A percentile compares a stretch with the other conserved stretches of the same genome.
Evolutionary conservation across 2,113 vertebrate species (phyloP).

Genomic region (Noturus placidus): DNA sequence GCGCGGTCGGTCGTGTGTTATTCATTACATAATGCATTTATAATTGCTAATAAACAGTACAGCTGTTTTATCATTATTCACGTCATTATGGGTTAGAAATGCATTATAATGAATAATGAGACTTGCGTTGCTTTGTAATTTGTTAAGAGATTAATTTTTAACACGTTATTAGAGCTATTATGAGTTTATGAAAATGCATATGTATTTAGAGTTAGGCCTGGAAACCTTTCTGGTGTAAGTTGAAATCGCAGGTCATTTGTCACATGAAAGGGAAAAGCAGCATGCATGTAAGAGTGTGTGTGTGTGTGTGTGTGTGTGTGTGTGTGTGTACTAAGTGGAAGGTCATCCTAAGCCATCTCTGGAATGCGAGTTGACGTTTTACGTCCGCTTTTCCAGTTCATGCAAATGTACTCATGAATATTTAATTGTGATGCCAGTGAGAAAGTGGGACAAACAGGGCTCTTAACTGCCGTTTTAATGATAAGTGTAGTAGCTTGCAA

Average conservation of each 20-base stretch:
- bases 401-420: slow-evolving; percentile 74
- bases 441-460: slow-evolving; percentile 68
- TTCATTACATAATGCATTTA: not conserved
- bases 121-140: not conserved
- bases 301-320: slow-evolving; percentile 39
- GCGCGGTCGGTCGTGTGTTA: not conserved
- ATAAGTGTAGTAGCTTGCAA: slow-evolving; percentile 66
- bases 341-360: slow-evolving; percentile 50
- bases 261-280: not conserved
- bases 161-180: not conserved
- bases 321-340: slow-evolving; percentile 42
- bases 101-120: not conserved
- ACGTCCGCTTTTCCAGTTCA: slow-evolving; percentile 57
- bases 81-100: not conserved
- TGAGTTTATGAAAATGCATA: not conserved
- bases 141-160: not conserved
- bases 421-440: slow-evolving; percentile 71
- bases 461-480: slow-evolving; percentile 76
- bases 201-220: not conserved
- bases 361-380: slow-evolving; percentile 57
- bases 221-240: slow-evolving; percentile 32
- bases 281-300: not conserved
- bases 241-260: slow-evolving; percentile 26
- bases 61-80: not conserved
- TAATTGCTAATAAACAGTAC: not conserved